These are phyloP conservation scores for Centruroides sculpturatus DNA, from an alignment of 1,140 invertebrate genomes.

Conservation along the genomic window DNA sequence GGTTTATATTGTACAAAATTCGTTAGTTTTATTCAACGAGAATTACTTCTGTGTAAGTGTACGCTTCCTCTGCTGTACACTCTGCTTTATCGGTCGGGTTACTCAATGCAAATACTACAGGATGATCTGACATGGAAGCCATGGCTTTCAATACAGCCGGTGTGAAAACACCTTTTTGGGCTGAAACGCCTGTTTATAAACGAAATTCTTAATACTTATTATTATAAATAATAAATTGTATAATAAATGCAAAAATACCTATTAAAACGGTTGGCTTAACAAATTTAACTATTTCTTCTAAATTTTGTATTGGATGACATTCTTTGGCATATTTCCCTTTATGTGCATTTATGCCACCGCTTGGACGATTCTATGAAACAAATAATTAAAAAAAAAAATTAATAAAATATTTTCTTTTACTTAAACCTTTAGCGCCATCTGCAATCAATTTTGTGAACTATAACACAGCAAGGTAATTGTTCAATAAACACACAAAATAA, in stretches of 20 bases:
- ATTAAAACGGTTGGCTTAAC: constrained; percentile 73
- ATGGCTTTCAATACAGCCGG: constrained; percentile 68
- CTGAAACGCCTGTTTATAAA: constrained; percentile 55
- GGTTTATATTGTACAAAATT: too few relatives aligned
- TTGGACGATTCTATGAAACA: constrained; percentile 1
- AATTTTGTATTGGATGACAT: constrained; percentile 52
- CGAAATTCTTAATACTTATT: too few relatives aligned
- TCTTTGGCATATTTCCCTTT: constrained; percentile 72
- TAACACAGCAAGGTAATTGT: too few relatives aligned
- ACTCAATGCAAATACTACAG: constrained; percentile 87
- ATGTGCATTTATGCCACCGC: constrained; percentile 36
- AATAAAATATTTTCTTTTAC: too few relatives aligned
- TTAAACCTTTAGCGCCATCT: too few relatives aligned
- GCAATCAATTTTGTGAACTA: too few relatives aligned
- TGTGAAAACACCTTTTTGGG: constrained; percentile 72
- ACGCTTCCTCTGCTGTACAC: constrained; percentile 87
- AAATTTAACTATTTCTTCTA: constrained; percentile 60
- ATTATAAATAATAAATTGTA: too few relatives aligned
- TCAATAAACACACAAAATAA: too few relatives aligned
- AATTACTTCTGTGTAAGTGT: constrained; percentile 51
- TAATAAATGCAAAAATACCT: constrained; percentile 37
- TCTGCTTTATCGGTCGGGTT: constrained; percentile 94
- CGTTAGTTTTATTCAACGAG: too few relatives aligned
- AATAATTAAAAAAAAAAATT: background rate
- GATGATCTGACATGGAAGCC: constrained; percentile 67